Conservation (phyloP, 2,888 invertebrate genomes). For the Muscina levida region DNA sequence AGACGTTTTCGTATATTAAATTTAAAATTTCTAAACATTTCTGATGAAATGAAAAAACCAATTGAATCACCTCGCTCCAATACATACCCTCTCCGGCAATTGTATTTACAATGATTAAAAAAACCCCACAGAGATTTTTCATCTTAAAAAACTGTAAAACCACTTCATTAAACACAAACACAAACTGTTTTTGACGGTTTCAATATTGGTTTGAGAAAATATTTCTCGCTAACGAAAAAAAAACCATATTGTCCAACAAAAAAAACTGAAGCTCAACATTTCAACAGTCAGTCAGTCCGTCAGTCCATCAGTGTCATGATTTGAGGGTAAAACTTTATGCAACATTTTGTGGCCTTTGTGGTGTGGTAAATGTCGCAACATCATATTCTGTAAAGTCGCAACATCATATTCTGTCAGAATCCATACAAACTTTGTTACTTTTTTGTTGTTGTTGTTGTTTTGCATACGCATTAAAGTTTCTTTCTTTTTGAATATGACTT, state of each 20-base stretch:
- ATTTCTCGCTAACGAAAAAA: background rate
- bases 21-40: no score
- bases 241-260: no score
- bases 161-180: no score
- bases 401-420: background rate
- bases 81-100: no score
- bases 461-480: background rate
- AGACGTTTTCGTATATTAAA: no score
- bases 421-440: no score
- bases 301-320: background rate
- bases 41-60: no score
- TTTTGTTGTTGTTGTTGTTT: background rate
- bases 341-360: conserved; percentile 2
- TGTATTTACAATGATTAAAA: no score
- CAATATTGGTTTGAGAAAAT: background rate
- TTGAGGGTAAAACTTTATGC: background rate
- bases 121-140: no score
- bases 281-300: no score
- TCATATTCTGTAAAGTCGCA: background rate
- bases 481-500: background rate
- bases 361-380: background rate
- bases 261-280: background rate
- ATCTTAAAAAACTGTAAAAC: no score
- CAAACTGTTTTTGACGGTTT: background rate
- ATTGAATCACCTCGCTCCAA: no score